Evolutionary conservation across 2,797 vertebrate species (phyloP).

Genomic region (Anolis apletophallus): DNA sequence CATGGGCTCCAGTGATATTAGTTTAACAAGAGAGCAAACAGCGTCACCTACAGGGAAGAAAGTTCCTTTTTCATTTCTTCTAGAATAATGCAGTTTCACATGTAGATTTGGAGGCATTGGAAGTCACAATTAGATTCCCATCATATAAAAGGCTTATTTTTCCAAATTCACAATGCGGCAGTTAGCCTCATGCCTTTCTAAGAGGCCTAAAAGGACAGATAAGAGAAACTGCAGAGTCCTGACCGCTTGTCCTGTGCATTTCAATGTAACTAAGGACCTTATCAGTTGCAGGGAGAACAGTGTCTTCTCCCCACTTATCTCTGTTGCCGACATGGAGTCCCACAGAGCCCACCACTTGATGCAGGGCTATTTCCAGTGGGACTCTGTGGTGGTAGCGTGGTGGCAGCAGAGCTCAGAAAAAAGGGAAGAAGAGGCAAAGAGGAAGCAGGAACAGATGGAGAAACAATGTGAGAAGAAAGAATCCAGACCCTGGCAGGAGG

Average conservation of each 20-base stretch:
- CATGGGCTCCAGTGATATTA: neutral
- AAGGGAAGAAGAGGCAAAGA: no score
- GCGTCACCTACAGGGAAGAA: conserved; percentile 17
- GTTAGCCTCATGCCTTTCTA: neutral
- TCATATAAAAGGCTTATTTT: neutral
- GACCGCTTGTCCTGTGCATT: neutral
- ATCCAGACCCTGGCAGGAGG: no score
- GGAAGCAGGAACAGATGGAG: no score
- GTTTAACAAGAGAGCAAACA: neutral
- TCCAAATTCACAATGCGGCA: neutral
- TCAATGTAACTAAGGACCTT: neutral
- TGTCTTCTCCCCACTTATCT: no score
- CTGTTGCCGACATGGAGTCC: no score
- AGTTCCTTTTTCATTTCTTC: neutral
- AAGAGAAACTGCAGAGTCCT: neutral
- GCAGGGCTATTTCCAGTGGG: no score
- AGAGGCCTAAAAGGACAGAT: neutral
- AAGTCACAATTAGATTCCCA: neutral
- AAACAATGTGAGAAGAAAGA: no score
- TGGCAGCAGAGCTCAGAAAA: no score
- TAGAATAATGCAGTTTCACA: neutral
- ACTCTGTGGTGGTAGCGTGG: no score
- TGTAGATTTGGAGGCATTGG: neutral
- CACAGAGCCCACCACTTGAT: no score
- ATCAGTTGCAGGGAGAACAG: no score